These are phyloP conservation scores for Drosophila greeni DNA, from an alignment of 2,888 invertebrate genomes.

Conservation along the genomic window DNA sequence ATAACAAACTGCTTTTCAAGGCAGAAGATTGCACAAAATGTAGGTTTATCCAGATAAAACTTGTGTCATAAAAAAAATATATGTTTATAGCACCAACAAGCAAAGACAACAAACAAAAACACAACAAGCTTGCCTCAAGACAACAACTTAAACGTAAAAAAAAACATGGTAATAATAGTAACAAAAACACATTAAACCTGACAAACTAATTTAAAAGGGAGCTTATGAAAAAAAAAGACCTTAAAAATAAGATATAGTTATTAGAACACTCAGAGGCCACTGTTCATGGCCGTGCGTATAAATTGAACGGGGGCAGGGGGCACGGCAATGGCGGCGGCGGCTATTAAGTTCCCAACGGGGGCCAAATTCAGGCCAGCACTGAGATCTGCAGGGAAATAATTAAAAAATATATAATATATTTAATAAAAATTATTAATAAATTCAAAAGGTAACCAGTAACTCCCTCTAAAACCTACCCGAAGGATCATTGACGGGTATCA, in stretches of 20 bases:
- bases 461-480: conserved; percentile 42
- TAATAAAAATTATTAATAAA: background rate
- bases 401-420: background rate
- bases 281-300: conserved; percentile 66
- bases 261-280: conserved; percentile 58
- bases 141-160: conserved; percentile 5
- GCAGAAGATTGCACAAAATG: conserved; percentile 8
- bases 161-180: background rate
- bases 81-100: conserved; percentile 15
- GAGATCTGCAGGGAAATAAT: conserved; percentile 41
- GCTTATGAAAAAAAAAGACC: conserved; percentile 4
- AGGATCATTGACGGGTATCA: conserved; percentile 48
- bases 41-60: conserved; percentile 17
- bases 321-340: conserved; percentile 65
- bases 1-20: conserved; percentile 10
- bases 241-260: conserved; percentile 7
- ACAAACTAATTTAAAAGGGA: conserved; percentile 13
- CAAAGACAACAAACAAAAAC: conserved; percentile 15
- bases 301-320: conserved; percentile 65
- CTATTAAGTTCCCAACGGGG: conserved; percentile 62
- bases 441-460: background rate
- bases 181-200: background rate
- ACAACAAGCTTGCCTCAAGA: conserved; percentile 6
- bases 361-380: conserved; percentile 62
- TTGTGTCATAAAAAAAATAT: conserved; percentile 6